phyloP scores from a whole-genome alignment of 2,113 vertebrate species.

The Hassar affinis region DNA sequence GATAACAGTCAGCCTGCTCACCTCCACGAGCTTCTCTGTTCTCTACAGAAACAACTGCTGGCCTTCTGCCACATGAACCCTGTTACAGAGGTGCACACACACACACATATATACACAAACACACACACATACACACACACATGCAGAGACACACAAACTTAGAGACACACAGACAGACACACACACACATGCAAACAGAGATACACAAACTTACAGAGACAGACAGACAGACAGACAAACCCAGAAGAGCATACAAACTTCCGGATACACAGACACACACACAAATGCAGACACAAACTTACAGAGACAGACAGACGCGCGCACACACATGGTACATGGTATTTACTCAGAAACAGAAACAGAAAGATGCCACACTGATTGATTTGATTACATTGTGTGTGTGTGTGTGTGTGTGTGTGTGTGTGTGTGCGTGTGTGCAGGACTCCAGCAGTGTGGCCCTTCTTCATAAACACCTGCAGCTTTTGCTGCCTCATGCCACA shows the following conservation, averaged over 20 bases:
- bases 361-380: too few species aligned
- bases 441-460: constrained; percentile 95
- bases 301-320: background rate
- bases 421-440: constrained; percentile 60
- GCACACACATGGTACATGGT: too few species aligned
- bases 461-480: constrained; percentile 95
- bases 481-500: constrained; percentile 92
- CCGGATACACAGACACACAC: too few species aligned
- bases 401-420: background rate
- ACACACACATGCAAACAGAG: too few species aligned
- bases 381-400: too few species aligned
- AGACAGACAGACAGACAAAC: background rate
- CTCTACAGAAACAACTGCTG: constrained; percentile 92
- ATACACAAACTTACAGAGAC: too few species aligned
- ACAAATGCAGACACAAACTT: too few species aligned
- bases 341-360: too few species aligned
- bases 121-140: background rate
- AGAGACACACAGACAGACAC: background rate
- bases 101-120: background rate
- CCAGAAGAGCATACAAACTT: too few species aligned
- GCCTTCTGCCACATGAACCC: constrained; percentile 95
- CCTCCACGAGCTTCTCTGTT: constrained; percentile 94
- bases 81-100: constrained; percentile 80
- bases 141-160: too few species aligned
- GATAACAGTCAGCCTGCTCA: constrained; percentile 97